phyloP scores from a whole-genome alignment of 2,888 invertebrate genomes.

The Dyspetes luteomarginatus region DNA sequence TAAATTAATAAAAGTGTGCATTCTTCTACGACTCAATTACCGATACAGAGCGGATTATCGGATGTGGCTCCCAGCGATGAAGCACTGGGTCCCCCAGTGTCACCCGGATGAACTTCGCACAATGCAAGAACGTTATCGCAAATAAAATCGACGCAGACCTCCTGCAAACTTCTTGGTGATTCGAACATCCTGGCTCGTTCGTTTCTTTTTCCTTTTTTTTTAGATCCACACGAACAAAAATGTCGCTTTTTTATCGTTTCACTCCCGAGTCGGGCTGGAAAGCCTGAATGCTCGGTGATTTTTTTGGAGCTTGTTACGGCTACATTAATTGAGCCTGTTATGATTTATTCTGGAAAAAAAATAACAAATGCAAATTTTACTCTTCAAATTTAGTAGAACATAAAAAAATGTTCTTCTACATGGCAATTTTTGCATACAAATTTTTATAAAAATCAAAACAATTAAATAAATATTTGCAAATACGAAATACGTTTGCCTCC shows the following conservation, averaged over 20 bases:
- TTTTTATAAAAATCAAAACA: too few species aligned
- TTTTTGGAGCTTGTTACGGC: conserved; percentile 5
- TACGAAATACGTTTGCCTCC: too few species aligned
- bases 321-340: conserved; percentile 24
- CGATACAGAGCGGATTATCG: conserved; percentile 14
- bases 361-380: not conserved
- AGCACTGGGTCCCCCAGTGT: conserved; percentile 70
- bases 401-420: too few species aligned
- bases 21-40: conserved; percentile 24
- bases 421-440: not conserved
- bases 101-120: conserved; percentile 83
- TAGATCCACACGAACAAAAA: conserved; percentile 33
- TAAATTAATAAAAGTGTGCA: not conserved
- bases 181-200: conserved; percentile 86
- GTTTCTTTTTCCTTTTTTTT: too few species aligned
- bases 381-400: too few species aligned
- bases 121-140: conserved; percentile 86
- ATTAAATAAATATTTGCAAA: too few species aligned
- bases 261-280: conserved; percentile 7
- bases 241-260: not conserved
- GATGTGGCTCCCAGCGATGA: conserved; percentile 13
- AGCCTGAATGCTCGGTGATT: conserved; percentile 30
- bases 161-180: conserved; percentile 86
- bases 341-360: conserved; percentile 24
- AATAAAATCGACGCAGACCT: conserved; percentile 87